Evolutionary conservation across 1,140 invertebrate species (phyloP).

Genomic region (Myzus persicae): DNA sequence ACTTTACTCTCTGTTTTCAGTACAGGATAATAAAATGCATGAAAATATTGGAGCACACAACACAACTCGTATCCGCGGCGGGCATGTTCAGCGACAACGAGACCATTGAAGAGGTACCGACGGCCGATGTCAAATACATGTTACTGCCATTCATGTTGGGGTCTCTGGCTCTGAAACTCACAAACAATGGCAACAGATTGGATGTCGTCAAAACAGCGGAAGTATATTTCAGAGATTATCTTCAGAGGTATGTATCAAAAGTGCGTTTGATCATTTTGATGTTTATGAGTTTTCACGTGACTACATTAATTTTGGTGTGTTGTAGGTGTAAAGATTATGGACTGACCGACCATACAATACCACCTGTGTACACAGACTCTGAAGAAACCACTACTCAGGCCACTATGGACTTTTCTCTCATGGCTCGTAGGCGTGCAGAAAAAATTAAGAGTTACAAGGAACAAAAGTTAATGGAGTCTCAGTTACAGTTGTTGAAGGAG

Average conservation of each 20-base stretch:
- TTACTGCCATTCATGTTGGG: constrained; percentile 85
- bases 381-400: constrained; percentile 51
- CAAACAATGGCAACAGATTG: constrained; percentile 68
- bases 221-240: constrained; percentile 86
- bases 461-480: constrained; percentile 79
- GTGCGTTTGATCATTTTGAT: not conserved
- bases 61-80: constrained; percentile 77
- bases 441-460: constrained; percentile 84
- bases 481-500: constrained; percentile 72
- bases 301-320: not conserved
- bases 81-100: constrained; percentile 90
- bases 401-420: constrained; percentile 60
- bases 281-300: not conserved
- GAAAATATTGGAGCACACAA: constrained; percentile 78
- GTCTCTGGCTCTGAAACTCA: constrained; percentile 76
- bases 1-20: constrained; percentile 66
- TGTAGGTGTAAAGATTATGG: constrained; percentile 75
- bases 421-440: constrained; percentile 68
- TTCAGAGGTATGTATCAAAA: constrained; percentile 68
- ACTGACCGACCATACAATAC: constrained; percentile 72
- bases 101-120: constrained; percentile 83
- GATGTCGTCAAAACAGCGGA: constrained; percentile 78
- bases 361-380: constrained; percentile 62
- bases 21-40: constrained; percentile 75
- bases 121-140: constrained; percentile 84